Evolutionary conservation across 2,113 vertebrate species (phyloP).

Genomic region (Lates calcarifer): DNA sequence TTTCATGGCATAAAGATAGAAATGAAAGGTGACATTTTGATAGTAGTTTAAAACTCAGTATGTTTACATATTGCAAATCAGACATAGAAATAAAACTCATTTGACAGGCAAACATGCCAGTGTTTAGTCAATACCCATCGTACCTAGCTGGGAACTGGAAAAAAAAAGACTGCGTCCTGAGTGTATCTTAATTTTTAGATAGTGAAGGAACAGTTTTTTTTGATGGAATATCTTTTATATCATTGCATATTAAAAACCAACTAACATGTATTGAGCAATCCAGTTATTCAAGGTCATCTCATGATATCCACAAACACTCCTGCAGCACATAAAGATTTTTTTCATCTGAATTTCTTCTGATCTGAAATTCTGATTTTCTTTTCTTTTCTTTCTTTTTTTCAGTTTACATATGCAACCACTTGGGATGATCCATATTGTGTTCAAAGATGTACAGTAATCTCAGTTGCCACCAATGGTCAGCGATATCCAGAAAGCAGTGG

Average conservation of each 20-base stretch:
- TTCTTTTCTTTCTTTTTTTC: neutral
- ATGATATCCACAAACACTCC: neutral
- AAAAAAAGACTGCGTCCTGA: neutral
- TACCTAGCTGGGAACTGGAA: neutral
- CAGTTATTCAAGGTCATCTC: neutral
- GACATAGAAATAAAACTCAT: too few species aligned
- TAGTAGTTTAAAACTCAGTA: neutral
- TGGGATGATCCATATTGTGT: conserved; percentile 5
- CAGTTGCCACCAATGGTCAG: conserved; percentile 5
- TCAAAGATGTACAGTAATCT: conserved; percentile 12
- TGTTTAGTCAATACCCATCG: neutral
- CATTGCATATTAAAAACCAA: neutral
- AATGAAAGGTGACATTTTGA: neutral
- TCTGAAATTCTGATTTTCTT: neutral
- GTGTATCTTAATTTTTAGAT: neutral
- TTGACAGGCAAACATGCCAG: neutral
- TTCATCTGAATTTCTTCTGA: neutral
- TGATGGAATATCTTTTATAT: neutral
- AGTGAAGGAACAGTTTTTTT: neutral
- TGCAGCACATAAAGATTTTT: neutral
- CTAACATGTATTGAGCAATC: neutral
- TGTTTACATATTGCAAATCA: too few species aligned
- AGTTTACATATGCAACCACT: conserved; percentile 6
- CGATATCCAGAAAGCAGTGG: conserved; percentile 21
- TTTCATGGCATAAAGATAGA: neutral